Base-by-base conservation (phyloP, 2,888 invertebrate genomes). In the Trissolcus japonicus region DNA sequence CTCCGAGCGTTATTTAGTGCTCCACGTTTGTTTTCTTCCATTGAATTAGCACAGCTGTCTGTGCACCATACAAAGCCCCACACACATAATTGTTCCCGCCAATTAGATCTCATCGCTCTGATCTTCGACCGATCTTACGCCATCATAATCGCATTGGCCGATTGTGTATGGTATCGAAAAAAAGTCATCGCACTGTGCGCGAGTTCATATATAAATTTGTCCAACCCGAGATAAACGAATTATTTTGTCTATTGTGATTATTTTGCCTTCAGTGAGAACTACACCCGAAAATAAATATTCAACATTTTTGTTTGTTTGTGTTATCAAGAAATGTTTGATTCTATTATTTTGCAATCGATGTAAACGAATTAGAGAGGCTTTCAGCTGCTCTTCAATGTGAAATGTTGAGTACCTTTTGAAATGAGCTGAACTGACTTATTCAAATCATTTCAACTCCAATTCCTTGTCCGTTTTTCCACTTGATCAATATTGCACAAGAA, bases 21-120 rank as follows among this genome's bases (percentile, higher is more conserved):
- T 17, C 41, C 51, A 29, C 68, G 75, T 69, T 69, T 65, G 68
- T 75, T 75, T 59, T 68, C 63, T 60, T 41, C 69, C 76, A 69
- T 43, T 65, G 61, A 76, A 76, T 76, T 68, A 68, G 67, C 40
- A 13, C 59, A 53, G 55, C 25, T 41, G 53, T 3, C 16, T 4
- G 21, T 16, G 21, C 51, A 25, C 13, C 17, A 53, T 29, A 6
- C 40, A 54, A 29, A 54, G 35, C 41, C 43, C 1, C 7, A 40
- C 11, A 41, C 43, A 51, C 43, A 40, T 57, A 57, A 57, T 51
- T 55, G 56, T 43, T 48, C 4, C 40, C 43, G 21, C 16, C 50
- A 56, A 66, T 66, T 56, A 56, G 65, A 56, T 56, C 56, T 19
- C 14, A 55, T 54, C 54, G 41, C 17, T 16, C 46, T 25, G 14